Evolutionary conservation across 2,888 invertebrate genomes (phyloP).

Genomic region (Spicauda simplicius): DNA sequence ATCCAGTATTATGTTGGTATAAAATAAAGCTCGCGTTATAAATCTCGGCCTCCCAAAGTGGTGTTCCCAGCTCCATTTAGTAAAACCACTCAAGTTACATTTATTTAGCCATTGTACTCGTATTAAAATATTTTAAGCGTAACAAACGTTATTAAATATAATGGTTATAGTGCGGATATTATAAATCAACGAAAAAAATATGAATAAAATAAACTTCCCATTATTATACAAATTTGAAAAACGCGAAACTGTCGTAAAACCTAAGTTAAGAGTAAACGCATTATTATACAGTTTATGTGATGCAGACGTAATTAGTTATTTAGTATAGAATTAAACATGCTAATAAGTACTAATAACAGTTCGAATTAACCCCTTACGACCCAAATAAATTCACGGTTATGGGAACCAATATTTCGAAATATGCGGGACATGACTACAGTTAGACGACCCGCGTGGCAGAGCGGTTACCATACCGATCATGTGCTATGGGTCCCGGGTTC

Average conservation of each 20-base stretch:
- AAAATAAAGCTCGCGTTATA: no score
- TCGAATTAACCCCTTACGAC: conserved; percentile 9
- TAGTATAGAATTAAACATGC: conserved; percentile 5
- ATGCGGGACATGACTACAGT: neutral
- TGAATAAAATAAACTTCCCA: neutral
- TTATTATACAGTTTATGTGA: neutral
- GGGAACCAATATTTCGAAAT: neutral
- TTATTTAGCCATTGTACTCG: no score
- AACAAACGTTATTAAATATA: neutral
- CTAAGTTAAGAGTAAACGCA: neutral
- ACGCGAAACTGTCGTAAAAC: conserved; percentile 20
- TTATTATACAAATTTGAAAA: neutral
- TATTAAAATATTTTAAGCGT: no score
- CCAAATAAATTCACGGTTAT: conserved; percentile 7
- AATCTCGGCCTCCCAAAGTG: no score
- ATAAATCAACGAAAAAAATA: neutral
- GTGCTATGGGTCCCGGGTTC: no score
- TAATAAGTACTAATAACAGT: conserved; percentile 24
- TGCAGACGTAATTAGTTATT: conserved; percentile 7
- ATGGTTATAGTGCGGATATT: neutral
- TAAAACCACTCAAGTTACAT: no score
- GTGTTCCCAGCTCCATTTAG: no score
- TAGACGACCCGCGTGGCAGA: no score
- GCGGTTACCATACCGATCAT: no score
- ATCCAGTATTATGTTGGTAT: no score